A percentile compares a stretch with the other conserved stretches of the same genome.
phyloP scores from a whole-genome alignment of 2,888 invertebrate genomes.

The Xestia c-nigrum region DNA sequence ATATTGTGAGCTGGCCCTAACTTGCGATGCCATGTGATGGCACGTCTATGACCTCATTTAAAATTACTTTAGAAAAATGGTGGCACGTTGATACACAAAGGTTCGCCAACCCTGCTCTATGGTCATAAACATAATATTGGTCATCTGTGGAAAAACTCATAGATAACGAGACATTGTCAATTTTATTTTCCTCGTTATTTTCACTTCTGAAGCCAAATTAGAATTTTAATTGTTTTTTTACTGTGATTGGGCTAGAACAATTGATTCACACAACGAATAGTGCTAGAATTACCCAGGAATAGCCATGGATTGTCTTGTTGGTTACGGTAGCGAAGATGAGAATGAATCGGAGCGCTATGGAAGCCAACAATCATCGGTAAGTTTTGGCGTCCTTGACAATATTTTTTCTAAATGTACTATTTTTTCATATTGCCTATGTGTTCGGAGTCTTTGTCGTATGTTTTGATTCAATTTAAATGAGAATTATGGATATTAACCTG shows the following conservation, averaged over 20 bases:
- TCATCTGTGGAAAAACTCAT: constrained; percentile 19
- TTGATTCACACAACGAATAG: neutral
- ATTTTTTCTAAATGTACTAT: constrained; percentile 7
- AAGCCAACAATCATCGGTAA: constrained; percentile 80
- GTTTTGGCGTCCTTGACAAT: constrained; percentile 74
- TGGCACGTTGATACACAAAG: too few species aligned
- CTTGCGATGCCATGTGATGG: too few species aligned
- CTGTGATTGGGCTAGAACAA: constrained; percentile 24
- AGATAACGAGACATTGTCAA: constrained; percentile 29
- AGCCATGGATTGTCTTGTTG: constrained; percentile 93
- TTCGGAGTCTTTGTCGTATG: constrained; percentile 11
- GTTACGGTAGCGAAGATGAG: constrained; percentile 95
- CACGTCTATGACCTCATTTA: too few species aligned
- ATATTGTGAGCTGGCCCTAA: too few species aligned
- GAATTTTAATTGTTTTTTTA: neutral
- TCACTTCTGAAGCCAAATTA: neutral
- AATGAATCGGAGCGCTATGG: constrained; percentile 88
- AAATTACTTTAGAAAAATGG: too few species aligned
- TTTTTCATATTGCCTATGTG: constrained; percentile 12
- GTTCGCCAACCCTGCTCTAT: too few species aligned
- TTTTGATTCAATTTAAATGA: constrained; percentile 48
- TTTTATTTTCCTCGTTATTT: constrained; percentile 34
- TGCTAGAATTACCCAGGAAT: constrained; percentile 23
- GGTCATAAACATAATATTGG: neutral
- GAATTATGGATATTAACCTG: constrained; percentile 84